These are phyloP conservation scores for Poecilia velifera DNA, from an alignment of 2,797 vertebrate species.

Conservation along the genomic window DNA sequence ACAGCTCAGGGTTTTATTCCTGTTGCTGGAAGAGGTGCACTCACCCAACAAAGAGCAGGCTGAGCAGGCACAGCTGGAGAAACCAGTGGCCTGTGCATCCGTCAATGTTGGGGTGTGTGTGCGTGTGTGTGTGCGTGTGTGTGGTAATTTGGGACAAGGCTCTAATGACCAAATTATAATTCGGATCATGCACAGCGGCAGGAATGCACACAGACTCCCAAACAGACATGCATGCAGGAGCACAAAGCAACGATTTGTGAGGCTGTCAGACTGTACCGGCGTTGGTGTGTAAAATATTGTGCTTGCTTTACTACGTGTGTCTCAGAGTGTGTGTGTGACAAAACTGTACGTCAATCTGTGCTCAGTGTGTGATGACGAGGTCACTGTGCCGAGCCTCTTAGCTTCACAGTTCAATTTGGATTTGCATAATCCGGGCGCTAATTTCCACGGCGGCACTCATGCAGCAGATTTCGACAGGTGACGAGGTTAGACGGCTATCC, in stretches of 20 bases:
- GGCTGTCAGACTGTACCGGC: not conserved
- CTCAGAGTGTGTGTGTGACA: not conserved
- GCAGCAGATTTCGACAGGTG: constrained; percentile 70
- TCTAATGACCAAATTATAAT: constrained; percentile 74
- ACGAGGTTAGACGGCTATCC: constrained; percentile 65
- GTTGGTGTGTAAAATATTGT: constrained; percentile 5
- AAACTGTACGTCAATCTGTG: constrained; percentile 32
- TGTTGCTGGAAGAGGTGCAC: constrained; percentile 20
- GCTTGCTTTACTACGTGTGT: not conserved
- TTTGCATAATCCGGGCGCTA: constrained; percentile 76
- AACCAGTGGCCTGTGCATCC: constrained; percentile 39
- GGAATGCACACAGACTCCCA: constrained; percentile 26
- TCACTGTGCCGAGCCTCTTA: constrained; percentile 73
- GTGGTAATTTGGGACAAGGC: constrained; percentile 56
- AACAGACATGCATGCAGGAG: constrained; percentile 5
- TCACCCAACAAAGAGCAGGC: constrained; percentile 19
- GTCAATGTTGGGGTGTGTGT: constrained; percentile 12
- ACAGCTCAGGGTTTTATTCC: constrained; percentile 27
- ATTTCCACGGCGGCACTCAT: constrained; percentile 68
- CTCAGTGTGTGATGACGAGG: constrained; percentile 56
- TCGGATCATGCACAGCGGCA: constrained; percentile 62
- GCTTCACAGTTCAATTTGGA: constrained; percentile 78
- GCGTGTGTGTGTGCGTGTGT: constrained; percentile 28
- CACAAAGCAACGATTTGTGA: constrained; percentile 11
- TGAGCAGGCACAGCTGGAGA: constrained; percentile 56